phyloP scores from a whole-genome alignment of 92 coral and sea anemone genomes.

The Nematostella vectensis region DNA sequence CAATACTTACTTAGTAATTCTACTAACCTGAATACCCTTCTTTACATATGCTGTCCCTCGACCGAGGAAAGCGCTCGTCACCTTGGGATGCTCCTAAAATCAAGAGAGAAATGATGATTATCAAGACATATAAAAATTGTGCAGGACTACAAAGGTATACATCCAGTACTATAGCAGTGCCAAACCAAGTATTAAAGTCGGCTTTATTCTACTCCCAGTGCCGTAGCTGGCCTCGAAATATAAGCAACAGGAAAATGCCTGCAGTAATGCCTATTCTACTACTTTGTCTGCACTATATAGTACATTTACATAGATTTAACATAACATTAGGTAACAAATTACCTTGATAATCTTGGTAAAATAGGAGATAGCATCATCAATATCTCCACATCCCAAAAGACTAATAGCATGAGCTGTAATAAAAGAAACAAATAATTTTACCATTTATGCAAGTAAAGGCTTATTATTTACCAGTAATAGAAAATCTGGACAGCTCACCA shows the following conservation, averaged over 20 bases:
- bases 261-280: not conserved
- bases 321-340: too few relatives aligned
- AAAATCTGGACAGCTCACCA: slow-evolving; percentile 29
- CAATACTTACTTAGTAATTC: not conserved
- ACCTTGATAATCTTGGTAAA: slow-evolving; percentile 56
- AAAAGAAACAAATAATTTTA: not conserved
- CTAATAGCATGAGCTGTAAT: slow-evolving; percentile 49
- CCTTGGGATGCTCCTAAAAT: slow-evolving; percentile 70
- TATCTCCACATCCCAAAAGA: slow-evolving; percentile 45
- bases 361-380: slow-evolving; percentile 53
- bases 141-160: too few relatives aligned
- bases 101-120: not conserved
- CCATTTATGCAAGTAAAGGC: not conserved
- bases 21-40: slow-evolving; percentile 70
- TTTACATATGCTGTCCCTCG: slow-evolving; percentile 79
- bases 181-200: too few relatives aligned
- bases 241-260: not conserved
- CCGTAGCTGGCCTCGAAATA: too few relatives aligned
- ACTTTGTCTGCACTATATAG: too few relatives aligned
- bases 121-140: too few relatives aligned
- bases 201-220: too few relatives aligned
- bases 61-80: slow-evolving; percentile 66
- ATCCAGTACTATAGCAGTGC: too few relatives aligned
- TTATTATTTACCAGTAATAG: not conserved
- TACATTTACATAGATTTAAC: too few relatives aligned